Evolutionary conservation across 1,140 invertebrate species (phyloP), one percentile per base, ranked within the genome.

Genomic region (Chironomus striatipennis): DNA sequence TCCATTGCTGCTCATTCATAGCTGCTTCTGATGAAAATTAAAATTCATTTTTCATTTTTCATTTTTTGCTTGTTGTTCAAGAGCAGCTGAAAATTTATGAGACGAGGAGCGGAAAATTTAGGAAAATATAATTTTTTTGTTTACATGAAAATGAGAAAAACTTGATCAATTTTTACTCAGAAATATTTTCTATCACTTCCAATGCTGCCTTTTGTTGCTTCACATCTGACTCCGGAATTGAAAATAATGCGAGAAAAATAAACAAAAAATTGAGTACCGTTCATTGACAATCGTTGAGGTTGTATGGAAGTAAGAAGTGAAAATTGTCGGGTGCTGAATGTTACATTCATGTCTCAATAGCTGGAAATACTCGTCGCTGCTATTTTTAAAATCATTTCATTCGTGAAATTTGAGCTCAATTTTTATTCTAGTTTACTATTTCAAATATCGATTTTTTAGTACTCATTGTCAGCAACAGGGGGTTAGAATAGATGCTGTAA

Each of bases 11-110:
- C 9, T 12, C n/a, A n/a, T n/a, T n/a, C n/a, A 21, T 20, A 18
- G 17, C 17, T 20, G n/a, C 9, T 12, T 2, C 1, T 12, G 9
- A 12, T 57, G 9, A 70, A 70, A 70, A 70, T 70, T 70, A 18
- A 70, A 70, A 70, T 20, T 21, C 65, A 70, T 70, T 70, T 70
- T 70, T 70, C 65, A 70, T 70, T 70, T 15, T 15, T 47, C 2
- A 12, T 47, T 8, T 9, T 15, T 47, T 15, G 8, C 8, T 47
- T 1, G 15, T 57, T 57, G 8, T 57, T 57, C 12, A 57, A 57
- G 12, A 57, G 47, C 24, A 34, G 24, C 24, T 34, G 24, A 34
- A 2, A 34, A 34, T 34, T 34, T 57, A 57, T 12, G 47, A 57
- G 47, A 34, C 47, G 15, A 15, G 47, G 1, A 47, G 12, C 12